Conservation (phyloP, 1,140 invertebrate genomes). For the Bombus vancouverensis region DNA sequence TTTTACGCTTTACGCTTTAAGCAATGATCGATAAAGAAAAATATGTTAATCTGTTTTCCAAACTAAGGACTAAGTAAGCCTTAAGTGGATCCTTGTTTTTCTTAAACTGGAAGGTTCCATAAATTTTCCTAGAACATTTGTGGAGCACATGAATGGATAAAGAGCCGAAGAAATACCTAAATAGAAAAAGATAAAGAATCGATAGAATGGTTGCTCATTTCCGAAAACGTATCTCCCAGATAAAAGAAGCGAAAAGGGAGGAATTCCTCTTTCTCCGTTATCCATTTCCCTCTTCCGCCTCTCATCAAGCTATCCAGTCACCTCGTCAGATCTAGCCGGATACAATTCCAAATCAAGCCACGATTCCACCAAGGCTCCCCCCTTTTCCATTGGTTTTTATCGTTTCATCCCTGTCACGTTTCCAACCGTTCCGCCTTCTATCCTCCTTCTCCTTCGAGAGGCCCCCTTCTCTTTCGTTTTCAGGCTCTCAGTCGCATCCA, state of each 20-base stretch:
- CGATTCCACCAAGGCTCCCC: neutral
- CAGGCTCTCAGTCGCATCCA: neutral
- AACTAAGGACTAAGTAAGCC: neutral
- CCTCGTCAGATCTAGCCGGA: conserved; percentile 16
- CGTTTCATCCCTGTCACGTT: conserved; percentile 44
- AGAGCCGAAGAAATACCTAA: neutral
- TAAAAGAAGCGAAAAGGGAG: neutral
- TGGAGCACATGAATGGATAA: neutral
- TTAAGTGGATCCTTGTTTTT: neutral
- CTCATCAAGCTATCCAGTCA: conserved; percentile 13
- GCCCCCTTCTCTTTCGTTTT: neutral
- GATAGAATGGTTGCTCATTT: neutral
- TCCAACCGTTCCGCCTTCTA: conserved; percentile 6
- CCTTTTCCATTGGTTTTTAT: conserved; percentile 7
- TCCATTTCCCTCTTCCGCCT: neutral
- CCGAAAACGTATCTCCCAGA: neutral
- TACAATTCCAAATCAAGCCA: conserved; percentile 43
- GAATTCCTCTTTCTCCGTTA: neutral
- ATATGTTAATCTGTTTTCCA: neutral
- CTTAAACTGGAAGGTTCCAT: neutral
- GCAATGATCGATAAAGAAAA: neutral
- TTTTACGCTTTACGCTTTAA: neutral
- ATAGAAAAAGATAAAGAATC: neutral
- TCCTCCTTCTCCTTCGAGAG: neutral
- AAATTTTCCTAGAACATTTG: neutral